phyloP scores from a whole-genome alignment of 2,888 invertebrate genomes.

The Allygus modestus region DNA sequence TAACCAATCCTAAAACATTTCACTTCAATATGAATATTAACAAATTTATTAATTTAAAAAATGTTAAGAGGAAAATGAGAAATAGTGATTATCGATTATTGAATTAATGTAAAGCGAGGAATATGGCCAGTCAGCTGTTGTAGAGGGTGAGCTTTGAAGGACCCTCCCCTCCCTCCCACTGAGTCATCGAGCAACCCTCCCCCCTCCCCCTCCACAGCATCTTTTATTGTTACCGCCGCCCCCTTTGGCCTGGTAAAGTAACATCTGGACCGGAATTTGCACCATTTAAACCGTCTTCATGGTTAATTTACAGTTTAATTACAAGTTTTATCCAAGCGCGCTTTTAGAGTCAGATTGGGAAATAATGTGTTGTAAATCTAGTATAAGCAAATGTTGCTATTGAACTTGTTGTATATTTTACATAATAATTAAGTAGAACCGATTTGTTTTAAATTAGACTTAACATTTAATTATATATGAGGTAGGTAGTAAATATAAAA shows the following conservation, averaged over 20 bases:
- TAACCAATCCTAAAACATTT: no score
- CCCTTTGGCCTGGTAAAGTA: background rate
- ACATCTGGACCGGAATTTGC: conserved; percentile 32
- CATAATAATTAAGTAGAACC: no score
- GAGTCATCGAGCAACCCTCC: conserved; percentile 16
- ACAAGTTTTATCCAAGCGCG: background rate
- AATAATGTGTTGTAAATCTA: no score
- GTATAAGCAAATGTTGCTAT: no score
- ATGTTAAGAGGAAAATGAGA: background rate
- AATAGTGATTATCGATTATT: conserved; percentile 17
- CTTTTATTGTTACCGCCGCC: conserved; percentile 17
- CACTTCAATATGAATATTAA: no score
- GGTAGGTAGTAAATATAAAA: no score
- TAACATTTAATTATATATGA: no score
- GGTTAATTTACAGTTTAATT: background rate
- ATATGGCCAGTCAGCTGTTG: conserved; percentile 40
- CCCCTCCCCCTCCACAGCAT: background rate
- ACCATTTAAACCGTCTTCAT: background rate
- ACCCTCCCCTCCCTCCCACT: background rate
- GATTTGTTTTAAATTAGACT: no score
- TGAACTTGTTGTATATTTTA: no score
- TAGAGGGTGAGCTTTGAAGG: conserved; percentile 19
- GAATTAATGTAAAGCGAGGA: conserved; percentile 16
- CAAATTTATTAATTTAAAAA: no score
- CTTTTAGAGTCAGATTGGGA: background rate